Percentiles rank a stretch among this genome's conserved stretches.
Evolutionary conservation across 2,888 invertebrate species (phyloP).

Genomic region (Neoaliturus tenellus): DNA sequence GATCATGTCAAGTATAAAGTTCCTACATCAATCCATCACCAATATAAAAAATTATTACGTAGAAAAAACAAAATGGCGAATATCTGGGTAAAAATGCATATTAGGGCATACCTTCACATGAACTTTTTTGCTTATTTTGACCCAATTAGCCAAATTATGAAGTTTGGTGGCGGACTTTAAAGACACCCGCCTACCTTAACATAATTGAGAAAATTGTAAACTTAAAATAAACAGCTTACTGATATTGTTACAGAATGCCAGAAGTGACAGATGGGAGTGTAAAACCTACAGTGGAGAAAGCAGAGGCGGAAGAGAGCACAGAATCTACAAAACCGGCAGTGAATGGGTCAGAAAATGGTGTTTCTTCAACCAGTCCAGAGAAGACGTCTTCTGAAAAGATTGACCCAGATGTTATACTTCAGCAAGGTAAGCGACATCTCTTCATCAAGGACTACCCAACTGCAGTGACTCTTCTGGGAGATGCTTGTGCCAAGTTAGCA

Average conservation of each 20-base stretch:
- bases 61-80: too few species aligned
- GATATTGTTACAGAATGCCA: constrained; percentile 47
- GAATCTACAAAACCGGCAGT: constrained; percentile 10
- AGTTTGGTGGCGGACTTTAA: too few species aligned
- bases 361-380: constrained; percentile 50
- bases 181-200: too few species aligned
- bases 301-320: constrained; percentile 44
- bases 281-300: constrained; percentile 25
- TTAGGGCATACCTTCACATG: too few species aligned
- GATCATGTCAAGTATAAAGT: too few species aligned
- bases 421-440: constrained; percentile 85
- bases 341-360: constrained; percentile 46
- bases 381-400: constrained; percentile 58
- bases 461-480: constrained; percentile 79
- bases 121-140: too few species aligned
- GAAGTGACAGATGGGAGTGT: constrained; percentile 34
- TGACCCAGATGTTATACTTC: constrained; percentile 70
- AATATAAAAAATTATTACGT: too few species aligned
- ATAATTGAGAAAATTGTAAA: too few species aligned
- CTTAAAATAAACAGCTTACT: too few species aligned
- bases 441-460: constrained; percentile 85
- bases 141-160: too few species aligned
- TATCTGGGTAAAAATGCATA: too few species aligned
- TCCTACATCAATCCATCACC: too few species aligned
- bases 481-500: constrained; percentile 63